Evolutionary conservation across 1,140 invertebrate genomes (phyloP).

Genomic region (Nylanderia fulva): DNA sequence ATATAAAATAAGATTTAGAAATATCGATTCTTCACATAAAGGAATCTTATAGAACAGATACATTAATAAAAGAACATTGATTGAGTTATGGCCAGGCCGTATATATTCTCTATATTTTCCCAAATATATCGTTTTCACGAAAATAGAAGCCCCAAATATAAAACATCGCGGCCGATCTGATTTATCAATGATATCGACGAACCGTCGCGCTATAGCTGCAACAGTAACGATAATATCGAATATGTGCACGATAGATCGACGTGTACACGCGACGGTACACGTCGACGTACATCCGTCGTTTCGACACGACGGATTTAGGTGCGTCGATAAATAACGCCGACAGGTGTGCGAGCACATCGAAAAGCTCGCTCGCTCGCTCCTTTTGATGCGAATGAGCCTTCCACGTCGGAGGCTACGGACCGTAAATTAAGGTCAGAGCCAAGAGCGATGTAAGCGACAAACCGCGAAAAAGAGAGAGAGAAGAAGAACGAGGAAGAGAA

Average conservation of each 20-base stretch:
- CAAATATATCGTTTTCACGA: too few species aligned
- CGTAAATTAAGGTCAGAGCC: slow-evolving; percentile 67
- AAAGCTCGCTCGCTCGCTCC: slow-evolving; percentile 50
- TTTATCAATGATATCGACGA: slow-evolving; percentile 39
- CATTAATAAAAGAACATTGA: too few species aligned
- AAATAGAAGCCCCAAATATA: slow-evolving; percentile 4
- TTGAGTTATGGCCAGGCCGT: slow-evolving; percentile 9
- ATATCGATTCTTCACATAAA: neutral
- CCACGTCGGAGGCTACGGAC: slow-evolving; percentile 28
- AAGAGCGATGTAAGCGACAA: slow-evolving; percentile 49
- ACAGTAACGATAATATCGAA: slow-evolving; percentile 36
- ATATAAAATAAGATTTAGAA: neutral
- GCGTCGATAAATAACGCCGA: slow-evolving; percentile 61
- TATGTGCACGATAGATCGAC: slow-evolving; percentile 6
- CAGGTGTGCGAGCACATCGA: slow-evolving; percentile 53
- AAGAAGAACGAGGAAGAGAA: neutral
- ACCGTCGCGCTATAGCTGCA: slow-evolving; percentile 25
- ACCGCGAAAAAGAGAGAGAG: neutral
- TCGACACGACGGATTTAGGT: slow-evolving; percentile 56
- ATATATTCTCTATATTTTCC: neutral
- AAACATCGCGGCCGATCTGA: neutral
- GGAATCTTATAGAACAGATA: too few species aligned
- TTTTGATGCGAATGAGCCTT: slow-evolving; percentile 50
- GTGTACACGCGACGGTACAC: neutral
- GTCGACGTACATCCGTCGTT: slow-evolving; percentile 24